A percentile compares a stretch with the other conserved stretches of the same genome.
Evolutionary conservation across 2,113 vertebrate genomes (phyloP).

Genomic region (Vimba vimba): DNA sequence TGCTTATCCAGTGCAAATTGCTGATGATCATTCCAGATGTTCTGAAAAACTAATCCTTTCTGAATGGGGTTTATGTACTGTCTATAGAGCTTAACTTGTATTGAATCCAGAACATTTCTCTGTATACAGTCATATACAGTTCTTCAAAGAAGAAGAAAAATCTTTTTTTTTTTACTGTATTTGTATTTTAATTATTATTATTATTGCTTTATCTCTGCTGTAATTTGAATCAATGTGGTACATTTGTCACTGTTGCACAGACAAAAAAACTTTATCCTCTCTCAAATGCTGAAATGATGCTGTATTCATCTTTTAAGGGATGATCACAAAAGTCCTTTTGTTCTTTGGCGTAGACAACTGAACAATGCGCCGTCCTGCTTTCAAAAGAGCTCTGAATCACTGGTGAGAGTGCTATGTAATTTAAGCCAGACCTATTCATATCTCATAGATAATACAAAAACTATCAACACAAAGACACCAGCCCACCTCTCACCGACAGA

Average conservation of each 20-base stretch:
- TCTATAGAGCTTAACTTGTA: not conserved
- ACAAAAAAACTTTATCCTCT: conserved; percentile 4
- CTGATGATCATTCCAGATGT: not conserved
- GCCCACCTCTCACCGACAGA: not conserved
- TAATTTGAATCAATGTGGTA: conserved; percentile 16
- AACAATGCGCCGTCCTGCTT: conserved; percentile 16
- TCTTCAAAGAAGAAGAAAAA: not conserved
- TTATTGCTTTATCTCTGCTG: not conserved
- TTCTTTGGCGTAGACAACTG: conserved; percentile 15
- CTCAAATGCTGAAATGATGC: conserved; percentile 25
- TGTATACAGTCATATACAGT: not conserved
- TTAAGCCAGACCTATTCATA: conserved; percentile 49
- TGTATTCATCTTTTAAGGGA: conserved; percentile 26
- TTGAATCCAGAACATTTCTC: not conserved
- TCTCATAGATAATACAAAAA: conserved; percentile 33
- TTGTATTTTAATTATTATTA: not conserved
- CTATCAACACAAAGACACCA: conserved; percentile 42
- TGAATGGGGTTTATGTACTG: not conserved
- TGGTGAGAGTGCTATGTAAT: conserved; percentile 46
- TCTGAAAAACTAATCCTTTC: not conserved
- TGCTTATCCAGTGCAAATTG: not conserved
- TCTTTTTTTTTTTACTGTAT: not conserved
- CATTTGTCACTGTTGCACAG: conserved; percentile 18
- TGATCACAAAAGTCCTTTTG: conserved; percentile 35
- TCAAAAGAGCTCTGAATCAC: conserved; percentile 44